phyloP scores from a whole-genome alignment of 2,113 vertebrate genomes.

The Callithrix jacchus region DNA sequence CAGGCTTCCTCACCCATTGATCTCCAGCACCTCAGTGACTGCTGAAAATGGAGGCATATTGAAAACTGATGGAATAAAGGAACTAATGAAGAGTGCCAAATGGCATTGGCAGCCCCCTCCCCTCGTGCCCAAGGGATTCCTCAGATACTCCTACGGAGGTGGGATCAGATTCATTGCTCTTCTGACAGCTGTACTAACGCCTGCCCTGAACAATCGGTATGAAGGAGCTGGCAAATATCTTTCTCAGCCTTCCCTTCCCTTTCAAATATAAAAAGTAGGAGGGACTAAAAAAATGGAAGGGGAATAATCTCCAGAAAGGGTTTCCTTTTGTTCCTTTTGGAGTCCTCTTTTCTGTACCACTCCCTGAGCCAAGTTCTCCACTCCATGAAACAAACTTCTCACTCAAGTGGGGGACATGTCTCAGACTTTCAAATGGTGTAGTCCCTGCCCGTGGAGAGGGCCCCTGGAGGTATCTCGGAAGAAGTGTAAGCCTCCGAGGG shows the following conservation, averaged over 20 bases:
- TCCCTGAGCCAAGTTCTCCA: background rate
- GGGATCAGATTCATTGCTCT: background rate
- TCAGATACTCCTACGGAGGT: fast-evolving
- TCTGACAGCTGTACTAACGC: background rate
- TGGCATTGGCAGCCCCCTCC: too few relatives aligned
- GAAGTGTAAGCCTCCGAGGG: background rate
- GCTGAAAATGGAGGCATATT: background rate
- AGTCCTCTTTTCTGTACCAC: background rate
- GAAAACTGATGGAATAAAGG: background rate
- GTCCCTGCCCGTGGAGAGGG: background rate
- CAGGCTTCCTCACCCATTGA: background rate
- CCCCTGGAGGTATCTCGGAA: background rate
- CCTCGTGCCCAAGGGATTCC: fast-evolving
- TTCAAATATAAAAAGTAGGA: background rate
- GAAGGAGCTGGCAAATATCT: background rate
- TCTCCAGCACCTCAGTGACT: background rate
- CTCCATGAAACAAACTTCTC: background rate
- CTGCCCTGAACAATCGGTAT: background rate
- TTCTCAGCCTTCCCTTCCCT: background rate
- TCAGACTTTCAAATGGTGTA: background rate
- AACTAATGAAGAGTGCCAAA: background rate
- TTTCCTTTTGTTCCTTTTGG: background rate
- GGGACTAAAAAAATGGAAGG: background rate
- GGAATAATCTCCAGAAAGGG: background rate
- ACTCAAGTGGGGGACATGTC: background rate